These are phyloP conservation scores for Littorina saxatilis DNA, from an alignment of 1,140 invertebrate species.

Conservation along the genomic window DNA sequence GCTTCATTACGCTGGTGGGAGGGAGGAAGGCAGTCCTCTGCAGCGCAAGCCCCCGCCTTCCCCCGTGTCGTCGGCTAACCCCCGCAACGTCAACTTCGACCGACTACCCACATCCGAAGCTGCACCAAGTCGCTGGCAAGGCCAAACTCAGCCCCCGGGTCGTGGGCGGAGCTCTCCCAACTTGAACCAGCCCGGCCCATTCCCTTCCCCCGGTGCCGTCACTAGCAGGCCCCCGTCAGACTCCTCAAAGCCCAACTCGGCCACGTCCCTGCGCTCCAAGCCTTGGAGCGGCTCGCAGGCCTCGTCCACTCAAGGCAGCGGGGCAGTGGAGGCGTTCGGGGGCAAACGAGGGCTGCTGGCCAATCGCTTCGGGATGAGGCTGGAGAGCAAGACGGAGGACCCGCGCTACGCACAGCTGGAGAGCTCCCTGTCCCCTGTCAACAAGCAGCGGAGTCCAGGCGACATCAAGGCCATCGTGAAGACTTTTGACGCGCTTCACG, in stretches of 20 bases:
- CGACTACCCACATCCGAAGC: not conserved
- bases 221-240: not conserved
- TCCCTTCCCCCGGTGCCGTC: not conserved
- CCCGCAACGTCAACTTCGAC: conserved; percentile 25
- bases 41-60: no score
- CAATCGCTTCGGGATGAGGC: not conserved
- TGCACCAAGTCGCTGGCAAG: not conserved
- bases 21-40: not conserved
- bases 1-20: not conserved
- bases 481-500: conserved; percentile 46
- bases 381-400: conserved; percentile 36
- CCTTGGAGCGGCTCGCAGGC: not conserved
- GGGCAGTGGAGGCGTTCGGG: no score
- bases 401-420: conserved; percentile 42
- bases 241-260: not conserved
- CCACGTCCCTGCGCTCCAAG: not conserved
- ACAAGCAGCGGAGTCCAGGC: not conserved
- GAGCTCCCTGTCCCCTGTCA: conserved; percentile 29
- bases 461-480: conserved; percentile 40
- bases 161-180: not conserved
- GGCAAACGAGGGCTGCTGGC: not conserved
- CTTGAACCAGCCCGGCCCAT: not conserved
- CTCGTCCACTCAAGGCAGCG: not conserved
- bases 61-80: not conserved
- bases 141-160: not conserved